phyloP scores from a whole-genome alignment of 1,140 invertebrate genomes.

The Popillia japonica region DNA sequence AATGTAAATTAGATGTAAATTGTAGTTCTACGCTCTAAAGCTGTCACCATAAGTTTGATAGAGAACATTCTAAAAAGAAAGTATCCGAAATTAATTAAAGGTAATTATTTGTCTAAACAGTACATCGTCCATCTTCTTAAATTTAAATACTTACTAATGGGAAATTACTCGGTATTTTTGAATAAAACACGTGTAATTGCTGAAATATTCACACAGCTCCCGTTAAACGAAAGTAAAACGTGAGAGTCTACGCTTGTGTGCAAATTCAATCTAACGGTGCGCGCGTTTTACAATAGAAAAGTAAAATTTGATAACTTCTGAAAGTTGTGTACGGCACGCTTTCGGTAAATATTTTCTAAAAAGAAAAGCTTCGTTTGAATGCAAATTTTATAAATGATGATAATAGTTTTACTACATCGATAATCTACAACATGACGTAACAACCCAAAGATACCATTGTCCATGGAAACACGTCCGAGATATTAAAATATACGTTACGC shows the following conservation, averaged over 20 bases:
- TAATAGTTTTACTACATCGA: not conserved
- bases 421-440: not conserved
- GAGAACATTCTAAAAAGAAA: not conserved
- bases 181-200: slow-evolving; percentile 19
- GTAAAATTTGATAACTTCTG: slow-evolving; percentile 18
- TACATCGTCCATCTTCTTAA: not conserved
- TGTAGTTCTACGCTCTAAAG: not conserved
- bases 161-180: slow-evolving; percentile 2
- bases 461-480: not conserved
- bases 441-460: not conserved
- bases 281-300: slow-evolving; percentile 5
- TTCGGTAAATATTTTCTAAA: not conserved
- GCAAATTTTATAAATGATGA: not conserved
- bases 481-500: slow-evolving; percentile 19
- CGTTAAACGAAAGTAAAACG: slow-evolving; percentile 34
- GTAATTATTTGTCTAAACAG: slow-evolving; percentile 10
- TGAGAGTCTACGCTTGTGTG: not conserved
- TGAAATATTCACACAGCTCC: slow-evolving; percentile 21
- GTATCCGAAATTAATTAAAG: not conserved
- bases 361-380: not conserved
- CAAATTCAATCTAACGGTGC: slow-evolving; percentile 6
- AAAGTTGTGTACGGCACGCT: not conserved
- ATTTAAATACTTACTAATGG: slow-evolving; percentile 13
- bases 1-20: not conserved
- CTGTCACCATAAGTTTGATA: not conserved